Conservation (phyloP, 2,113 vertebrate species). For the Gobius niger region DNA sequence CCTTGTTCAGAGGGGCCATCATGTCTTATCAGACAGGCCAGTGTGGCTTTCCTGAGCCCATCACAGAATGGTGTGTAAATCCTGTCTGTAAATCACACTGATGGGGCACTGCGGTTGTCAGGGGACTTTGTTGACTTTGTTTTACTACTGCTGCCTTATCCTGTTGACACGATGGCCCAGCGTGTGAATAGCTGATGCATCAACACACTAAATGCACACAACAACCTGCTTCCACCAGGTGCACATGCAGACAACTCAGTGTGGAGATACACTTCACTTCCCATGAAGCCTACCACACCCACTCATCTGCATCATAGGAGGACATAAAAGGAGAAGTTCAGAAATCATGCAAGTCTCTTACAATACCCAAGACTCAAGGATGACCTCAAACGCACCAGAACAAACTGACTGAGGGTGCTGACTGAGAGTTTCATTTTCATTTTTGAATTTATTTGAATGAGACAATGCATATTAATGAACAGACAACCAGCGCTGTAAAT, state of each 20-base stretch:
- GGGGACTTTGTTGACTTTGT: conserved; percentile 67
- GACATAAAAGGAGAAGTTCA: conserved; percentile 31
- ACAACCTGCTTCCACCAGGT: conserved; percentile 48
- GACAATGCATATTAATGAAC: too few relatives aligned
- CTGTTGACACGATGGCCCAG: conserved; percentile 59
- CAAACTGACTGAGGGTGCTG: too few relatives aligned
- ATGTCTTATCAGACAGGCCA: conserved; percentile 65
- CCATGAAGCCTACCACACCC: conserved; percentile 47
- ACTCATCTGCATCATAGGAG: conserved; percentile 31
- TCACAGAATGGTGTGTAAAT: conserved; percentile 64
- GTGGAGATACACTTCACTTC: conserved; percentile 67
- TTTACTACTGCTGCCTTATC: conserved; percentile 66
- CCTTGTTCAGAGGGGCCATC: conserved; percentile 35
- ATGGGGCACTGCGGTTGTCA: conserved; percentile 52
- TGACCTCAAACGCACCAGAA: too few relatives aligned
- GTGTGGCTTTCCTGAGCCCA: conserved; percentile 62
- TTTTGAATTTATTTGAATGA: too few relatives aligned
- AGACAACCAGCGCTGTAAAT: too few relatives aligned
- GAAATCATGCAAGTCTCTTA: too few relatives aligned
- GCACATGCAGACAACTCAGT: conserved; percentile 15
- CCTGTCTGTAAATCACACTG: conserved; percentile 71
- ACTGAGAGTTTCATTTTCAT: too few relatives aligned
- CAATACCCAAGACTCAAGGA: too few relatives aligned
- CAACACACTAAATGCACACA: conserved; percentile 32
- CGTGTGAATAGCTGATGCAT: conserved; percentile 57